These are phyloP conservation scores for Bombus ignitus DNA, from an alignment of 1,140 invertebrate genomes.

Conservation along the genomic window DNA sequence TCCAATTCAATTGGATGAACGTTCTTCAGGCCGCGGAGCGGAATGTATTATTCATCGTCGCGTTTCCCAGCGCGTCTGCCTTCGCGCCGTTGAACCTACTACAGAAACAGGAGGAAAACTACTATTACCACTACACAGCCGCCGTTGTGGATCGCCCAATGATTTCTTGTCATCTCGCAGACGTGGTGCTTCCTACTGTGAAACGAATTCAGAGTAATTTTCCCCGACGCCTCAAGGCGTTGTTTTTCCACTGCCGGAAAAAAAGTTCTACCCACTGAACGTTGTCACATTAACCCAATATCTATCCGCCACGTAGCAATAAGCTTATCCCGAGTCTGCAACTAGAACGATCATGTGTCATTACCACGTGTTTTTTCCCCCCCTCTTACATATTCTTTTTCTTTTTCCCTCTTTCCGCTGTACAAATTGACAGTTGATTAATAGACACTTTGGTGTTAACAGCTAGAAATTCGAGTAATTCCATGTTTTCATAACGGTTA, in stretches of 20 bases:
- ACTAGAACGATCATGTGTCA: conserved; percentile 4
- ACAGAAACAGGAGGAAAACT: conserved; percentile 43
- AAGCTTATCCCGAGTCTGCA: neutral
- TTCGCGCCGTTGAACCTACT: conserved; percentile 19
- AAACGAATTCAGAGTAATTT: conserved; percentile 23
- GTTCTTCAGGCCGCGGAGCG: conserved; percentile 26
- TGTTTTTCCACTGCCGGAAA: neutral
- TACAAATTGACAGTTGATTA: conserved; percentile 7
- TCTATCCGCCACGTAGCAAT: neutral
- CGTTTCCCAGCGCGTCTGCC: conserved; percentile 35
- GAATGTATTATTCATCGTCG: conserved; percentile 64
- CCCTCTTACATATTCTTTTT: neutral
- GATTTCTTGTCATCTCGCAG: conserved; percentile 43
- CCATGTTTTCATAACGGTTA: neutral
- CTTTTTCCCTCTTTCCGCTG: neutral
- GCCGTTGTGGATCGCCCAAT: conserved; percentile 7
- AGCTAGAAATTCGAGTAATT: conserved; percentile 4
- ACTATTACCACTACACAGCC: neutral
- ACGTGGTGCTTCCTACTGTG: neutral
- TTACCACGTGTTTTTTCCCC: neutral
- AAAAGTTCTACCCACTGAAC: neutral
- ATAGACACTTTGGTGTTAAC: neutral
- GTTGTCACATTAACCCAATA: conserved; percentile 4
- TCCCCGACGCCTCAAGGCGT: conserved; percentile 4
- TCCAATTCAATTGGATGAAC: conserved; percentile 59